Evolutionary conservation across 2,888 invertebrate species (phyloP), one percentile per base, ranked within the genome.

Genomic region (Melanchra persicariae): DNA sequence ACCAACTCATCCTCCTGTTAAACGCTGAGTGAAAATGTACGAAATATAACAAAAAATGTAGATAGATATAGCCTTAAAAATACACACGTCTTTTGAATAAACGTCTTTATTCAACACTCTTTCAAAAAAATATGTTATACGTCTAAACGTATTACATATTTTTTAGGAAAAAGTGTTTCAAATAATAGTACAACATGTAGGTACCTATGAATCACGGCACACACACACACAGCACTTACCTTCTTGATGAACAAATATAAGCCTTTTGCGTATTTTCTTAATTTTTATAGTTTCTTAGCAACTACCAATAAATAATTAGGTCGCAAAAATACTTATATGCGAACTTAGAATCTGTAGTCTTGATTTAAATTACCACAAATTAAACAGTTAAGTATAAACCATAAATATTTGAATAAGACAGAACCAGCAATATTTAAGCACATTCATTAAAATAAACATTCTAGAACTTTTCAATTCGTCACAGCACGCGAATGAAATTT

Each of bases 401-500:
- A n/a, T 1, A 40, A 22, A 47, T 24, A n/a, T 30, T 37, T 45
- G n/a, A 7, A 45, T 37, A 12, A 40, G 0, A 52, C n/a, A 22
- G 17, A 45, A 37, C 9, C 26, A 17, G 4, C 15, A 62, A 61
- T n/a, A 22, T 65, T 61, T 1, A 58, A 37, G 24, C n/a, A 52
- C 26, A 61, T 61, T 80, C n/a, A 64, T 64, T 80, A 63, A 61
- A 57, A 62, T 64, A 63, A 62, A 59, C 52, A 57, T 70, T 60
- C 47, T 54, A 34, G 59, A 79, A 64, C 12, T 52, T 72, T 79
- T 67, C 58, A 83, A 70, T 68, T 58, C 74, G 49, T 62, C 61
- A 65, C 70, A 54, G 63, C 52, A 66, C 60, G 60, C 54, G 68
- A 81, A 74, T 81, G 59, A 69, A 79, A 84, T 84, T 74, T 74